Conservation (phyloP, 2,888 invertebrate genomes). For the Metellina segmentata region DNA sequence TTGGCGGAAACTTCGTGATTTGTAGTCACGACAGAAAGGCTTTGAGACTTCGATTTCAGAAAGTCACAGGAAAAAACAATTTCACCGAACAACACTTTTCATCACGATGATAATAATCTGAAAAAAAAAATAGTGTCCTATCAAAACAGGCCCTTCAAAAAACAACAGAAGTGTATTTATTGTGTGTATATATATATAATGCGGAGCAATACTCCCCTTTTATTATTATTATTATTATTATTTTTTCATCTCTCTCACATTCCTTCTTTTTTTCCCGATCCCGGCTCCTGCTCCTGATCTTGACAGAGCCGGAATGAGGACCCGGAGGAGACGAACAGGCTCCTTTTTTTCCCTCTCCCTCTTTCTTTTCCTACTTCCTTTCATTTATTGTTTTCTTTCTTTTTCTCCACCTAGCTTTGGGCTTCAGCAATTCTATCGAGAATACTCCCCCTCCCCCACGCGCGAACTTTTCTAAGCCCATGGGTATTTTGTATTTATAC, state of each 20-base stretch:
- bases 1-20: background rate
- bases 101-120: background rate
- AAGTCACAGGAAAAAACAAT: background rate
- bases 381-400: conserved; percentile 39
- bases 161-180: conserved; percentile 57
- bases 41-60: background rate
- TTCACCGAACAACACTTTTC: background rate
- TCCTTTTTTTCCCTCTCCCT: conserved; percentile 26
- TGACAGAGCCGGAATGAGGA: conserved; percentile 73
- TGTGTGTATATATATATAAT: conserved; percentile 27
- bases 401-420: conserved; percentile 69
- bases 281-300: conserved; percentile 60
- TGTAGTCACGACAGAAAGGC: background rate
- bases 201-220: conserved; percentile 54
- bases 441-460: conserved; percentile 27
- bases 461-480: conserved; percentile 57
- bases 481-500: conserved; percentile 53
- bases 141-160: conserved; percentile 43
- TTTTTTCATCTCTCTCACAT: conserved; percentile 66
- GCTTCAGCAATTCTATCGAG: conserved; percentile 70
- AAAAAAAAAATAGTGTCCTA: background rate
- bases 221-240: conserved; percentile 67
- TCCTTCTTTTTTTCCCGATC: conserved; percentile 14
- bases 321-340: conserved; percentile 50
- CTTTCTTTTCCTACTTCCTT: conserved; percentile 11